Evolutionary conservation across 2,113 vertebrate species (phyloP), one percentile per base, ranked within the genome.

Genomic region (Ibidorhyncha struthersii): DNA sequence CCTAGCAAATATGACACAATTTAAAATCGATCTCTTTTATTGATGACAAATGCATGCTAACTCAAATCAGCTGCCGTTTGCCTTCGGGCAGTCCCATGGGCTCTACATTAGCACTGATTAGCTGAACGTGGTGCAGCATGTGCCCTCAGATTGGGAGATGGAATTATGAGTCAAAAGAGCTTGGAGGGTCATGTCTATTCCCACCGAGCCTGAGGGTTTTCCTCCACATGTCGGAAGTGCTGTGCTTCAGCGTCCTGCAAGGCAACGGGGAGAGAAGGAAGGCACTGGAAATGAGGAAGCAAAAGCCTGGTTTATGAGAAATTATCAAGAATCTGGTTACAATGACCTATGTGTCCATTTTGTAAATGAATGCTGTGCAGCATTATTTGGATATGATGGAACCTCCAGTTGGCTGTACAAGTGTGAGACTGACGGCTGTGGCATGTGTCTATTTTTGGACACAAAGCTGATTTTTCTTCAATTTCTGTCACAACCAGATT

Each of bases 331-430:
- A 6, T 8, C 30, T 58, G 38, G 8, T 45, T 38, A 3, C 9
- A 36, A 2, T 8, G 13, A 12, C 7, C 7, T 8, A 0, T 8
- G 49, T 7, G 8, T 53, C 40, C 6, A 0, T 15, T 74, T 34
- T 45, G 45, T 58, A 50, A 43, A 14, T 10, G 30, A 25, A 32
- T 6, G 1, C 5, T 19, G 1, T 12, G 70, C 49, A 85, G 32
- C 14, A 3, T 2, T 21, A 52, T 1, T 19, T 30, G 25, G 77
- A 27, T 36, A 45, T 6, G 12, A 29, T 1, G 27, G 41, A 67
- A 4, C 25, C 53, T 61, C 27, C 52, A 17, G 49, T 3, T 90
- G 79, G 41, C 22, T 74, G 19, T 22, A 19, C 23, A 27, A 13
- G 1, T 1, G 5, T 32, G 34, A 4, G 5, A 25, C 11, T 0